Conservation (phyloP, 2,888 invertebrate species). For the Latheticus oryzae region DNA sequence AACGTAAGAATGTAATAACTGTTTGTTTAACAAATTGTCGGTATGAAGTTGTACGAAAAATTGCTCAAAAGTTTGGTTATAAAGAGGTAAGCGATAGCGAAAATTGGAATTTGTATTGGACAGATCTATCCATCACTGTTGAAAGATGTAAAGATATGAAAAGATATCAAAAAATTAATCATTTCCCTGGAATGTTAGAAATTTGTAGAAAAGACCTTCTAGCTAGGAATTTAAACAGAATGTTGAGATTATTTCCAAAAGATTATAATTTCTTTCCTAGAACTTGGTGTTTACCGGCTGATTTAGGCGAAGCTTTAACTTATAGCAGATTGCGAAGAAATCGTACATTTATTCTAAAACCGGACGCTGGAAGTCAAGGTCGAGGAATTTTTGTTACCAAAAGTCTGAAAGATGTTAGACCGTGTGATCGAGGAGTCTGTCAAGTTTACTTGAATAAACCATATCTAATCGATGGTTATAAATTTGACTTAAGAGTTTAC, state of each 20-base stretch:
- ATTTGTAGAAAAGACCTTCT: conserved; percentile 83
- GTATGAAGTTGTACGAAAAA: conserved; percentile 79
- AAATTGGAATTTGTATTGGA: conserved; percentile 93
- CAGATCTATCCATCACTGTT: conserved; percentile 86
- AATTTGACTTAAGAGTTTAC: conserved; percentile 92
- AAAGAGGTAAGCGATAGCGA: conserved; percentile 83
- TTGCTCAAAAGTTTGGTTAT: conserved; percentile 78
- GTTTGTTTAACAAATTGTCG: conserved; percentile 79
- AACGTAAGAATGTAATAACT: conserved; percentile 62
- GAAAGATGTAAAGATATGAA: conserved; percentile 93
- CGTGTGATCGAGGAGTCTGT: conserved; percentile 86
- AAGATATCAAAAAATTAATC: conserved; percentile 91
- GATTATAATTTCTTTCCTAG: conserved; percentile 94
- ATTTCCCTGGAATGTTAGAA: conserved; percentile 73
- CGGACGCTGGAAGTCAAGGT: conserved; percentile 92
- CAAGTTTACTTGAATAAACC: conserved; percentile 83
- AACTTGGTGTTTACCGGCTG: conserved; percentile 94
- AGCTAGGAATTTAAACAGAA: conserved; percentile 89
- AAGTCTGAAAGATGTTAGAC: conserved; percentile 82
- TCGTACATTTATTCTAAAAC: conserved; percentile 89
- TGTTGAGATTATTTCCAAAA: conserved; percentile 87
- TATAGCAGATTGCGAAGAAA: conserved; percentile 78
- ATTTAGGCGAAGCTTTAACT: conserved; percentile 80
- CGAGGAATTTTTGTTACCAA: conserved; percentile 89
- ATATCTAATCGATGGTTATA: conserved; percentile 89